phyloP scores from a whole-genome alignment of 2,888 invertebrate species.

The Ommatoiulus sabulosus region DNA sequence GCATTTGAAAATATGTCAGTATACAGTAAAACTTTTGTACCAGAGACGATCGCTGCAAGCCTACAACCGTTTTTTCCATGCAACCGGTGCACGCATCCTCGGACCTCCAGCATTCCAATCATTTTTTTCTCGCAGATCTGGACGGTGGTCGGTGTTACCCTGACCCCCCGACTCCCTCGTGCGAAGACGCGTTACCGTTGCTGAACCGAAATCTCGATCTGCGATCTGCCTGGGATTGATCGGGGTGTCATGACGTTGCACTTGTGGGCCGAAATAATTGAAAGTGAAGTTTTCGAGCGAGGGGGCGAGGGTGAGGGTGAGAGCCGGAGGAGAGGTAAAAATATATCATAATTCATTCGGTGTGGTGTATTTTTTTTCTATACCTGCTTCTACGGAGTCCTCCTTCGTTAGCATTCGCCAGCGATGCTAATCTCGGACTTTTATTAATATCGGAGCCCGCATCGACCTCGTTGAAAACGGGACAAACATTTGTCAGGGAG shows the following conservation, averaged over 20 bases:
- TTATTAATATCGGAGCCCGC: constrained; percentile 27
- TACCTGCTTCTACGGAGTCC: background rate
- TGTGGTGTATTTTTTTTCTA: background rate
- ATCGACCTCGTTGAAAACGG: constrained; percentile 43
- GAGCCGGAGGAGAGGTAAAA: background rate
- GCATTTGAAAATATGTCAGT: no score
- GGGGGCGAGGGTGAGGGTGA: constrained; percentile 6
- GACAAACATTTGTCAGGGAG: constrained; percentile 29
- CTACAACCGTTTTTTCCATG: no score
- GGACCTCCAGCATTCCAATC: no score
- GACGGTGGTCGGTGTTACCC: background rate
- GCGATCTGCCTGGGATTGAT: constrained; percentile 24
- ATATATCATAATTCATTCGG: constrained; percentile 30
- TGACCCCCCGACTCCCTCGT: background rate
- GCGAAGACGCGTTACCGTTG: background rate
- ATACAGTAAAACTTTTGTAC: no score
- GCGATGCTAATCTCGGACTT: constrained; percentile 13
- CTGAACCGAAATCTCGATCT: constrained; percentile 11
- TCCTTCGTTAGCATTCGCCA: background rate
- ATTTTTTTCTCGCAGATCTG: no score
- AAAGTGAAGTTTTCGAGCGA: constrained; percentile 32
- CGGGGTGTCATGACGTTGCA: constrained; percentile 33
- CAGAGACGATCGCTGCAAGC: no score
- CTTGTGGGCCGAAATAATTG: constrained; percentile 33
- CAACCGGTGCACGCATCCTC: no score